Conservation (phyloP, 1,140 invertebrate species). For the Polypedilum vanderplanki region DNA sequence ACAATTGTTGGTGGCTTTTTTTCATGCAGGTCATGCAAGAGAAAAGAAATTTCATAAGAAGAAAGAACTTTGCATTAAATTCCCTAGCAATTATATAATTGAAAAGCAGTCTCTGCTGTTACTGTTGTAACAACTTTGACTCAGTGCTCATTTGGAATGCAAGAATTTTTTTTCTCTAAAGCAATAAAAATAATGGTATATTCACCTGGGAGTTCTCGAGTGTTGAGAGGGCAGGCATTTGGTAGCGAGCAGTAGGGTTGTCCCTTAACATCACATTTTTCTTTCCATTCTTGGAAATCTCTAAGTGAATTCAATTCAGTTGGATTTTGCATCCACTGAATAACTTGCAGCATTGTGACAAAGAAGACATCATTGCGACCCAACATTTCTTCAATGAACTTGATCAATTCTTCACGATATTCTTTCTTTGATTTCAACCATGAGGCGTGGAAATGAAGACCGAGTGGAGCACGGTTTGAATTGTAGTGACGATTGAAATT, state of each 20-base stretch:
- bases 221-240: conserved; percentile 82
- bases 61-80: not conserved
- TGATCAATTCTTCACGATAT: conserved; percentile 84
- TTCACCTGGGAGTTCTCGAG: conserved; percentile 83
- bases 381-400: conserved; percentile 90
- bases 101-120: conserved; percentile 52
- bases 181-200: too few species aligned
- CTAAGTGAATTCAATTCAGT: conserved; percentile 77
- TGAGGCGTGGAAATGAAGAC: conserved; percentile 89
- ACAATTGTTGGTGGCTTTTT: too few species aligned
- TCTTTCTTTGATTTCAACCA: conserved; percentile 93
- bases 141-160: too few species aligned
- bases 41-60: too few species aligned
- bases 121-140: too few species aligned
- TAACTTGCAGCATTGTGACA: conserved; percentile 86
- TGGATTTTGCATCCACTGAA: conserved; percentile 97
- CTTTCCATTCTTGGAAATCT: conserved; percentile 92
- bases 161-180: too few species aligned
- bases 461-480: conserved; percentile 87
- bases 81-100: conserved; percentile 86
- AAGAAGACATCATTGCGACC: conserved; percentile 88
- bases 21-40: too few species aligned
- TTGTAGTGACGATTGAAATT: conserved; percentile 92
- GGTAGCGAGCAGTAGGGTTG: conserved; percentile 86
- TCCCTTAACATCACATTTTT: conserved; percentile 90